Percentiles rank a stretch among this genome's conserved stretches.
These are phyloP conservation scores for Epicauta chinensis DNA, from an alignment of 1,140 invertebrate species.

Conservation along the genomic window DNA sequence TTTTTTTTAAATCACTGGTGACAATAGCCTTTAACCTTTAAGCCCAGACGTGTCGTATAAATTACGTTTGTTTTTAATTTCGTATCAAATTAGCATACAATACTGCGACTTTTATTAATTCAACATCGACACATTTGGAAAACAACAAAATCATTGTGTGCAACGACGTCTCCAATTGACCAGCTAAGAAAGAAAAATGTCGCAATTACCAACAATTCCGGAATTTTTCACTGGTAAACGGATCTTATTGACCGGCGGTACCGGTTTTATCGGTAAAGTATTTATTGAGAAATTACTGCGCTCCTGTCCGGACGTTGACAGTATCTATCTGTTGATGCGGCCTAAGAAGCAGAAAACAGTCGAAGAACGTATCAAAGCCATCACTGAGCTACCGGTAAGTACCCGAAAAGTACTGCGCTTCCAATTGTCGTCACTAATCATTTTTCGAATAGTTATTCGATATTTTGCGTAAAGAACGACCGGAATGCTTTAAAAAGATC, in stretches of 20 bases:
- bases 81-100: no score
- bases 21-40: no score
- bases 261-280: constrained; percentile 44
- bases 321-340: constrained; percentile 59
- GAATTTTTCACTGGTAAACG: constrained; percentile 20
- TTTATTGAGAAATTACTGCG: constrained; percentile 66
- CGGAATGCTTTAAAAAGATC: constrained; percentile 60
- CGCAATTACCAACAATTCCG: not conserved
- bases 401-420: not conserved
- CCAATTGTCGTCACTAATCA: not conserved
- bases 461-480: constrained; percentile 45
- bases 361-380: constrained; percentile 46
- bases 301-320: constrained; percentile 55
- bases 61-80: no score
- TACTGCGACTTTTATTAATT: no score
- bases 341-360: constrained; percentile 56
- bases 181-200: not conserved
- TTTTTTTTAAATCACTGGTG: no score
- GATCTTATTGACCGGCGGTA: constrained; percentile 31
- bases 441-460: constrained; percentile 48
- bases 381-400: constrained; percentile 46
- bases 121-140: no score
- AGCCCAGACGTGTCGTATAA: no score
- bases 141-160: no score
- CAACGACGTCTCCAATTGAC: not conserved